phyloP scores from a whole-genome alignment of 2,888 invertebrate species.

The Xanthostigma xanthostigma region DNA sequence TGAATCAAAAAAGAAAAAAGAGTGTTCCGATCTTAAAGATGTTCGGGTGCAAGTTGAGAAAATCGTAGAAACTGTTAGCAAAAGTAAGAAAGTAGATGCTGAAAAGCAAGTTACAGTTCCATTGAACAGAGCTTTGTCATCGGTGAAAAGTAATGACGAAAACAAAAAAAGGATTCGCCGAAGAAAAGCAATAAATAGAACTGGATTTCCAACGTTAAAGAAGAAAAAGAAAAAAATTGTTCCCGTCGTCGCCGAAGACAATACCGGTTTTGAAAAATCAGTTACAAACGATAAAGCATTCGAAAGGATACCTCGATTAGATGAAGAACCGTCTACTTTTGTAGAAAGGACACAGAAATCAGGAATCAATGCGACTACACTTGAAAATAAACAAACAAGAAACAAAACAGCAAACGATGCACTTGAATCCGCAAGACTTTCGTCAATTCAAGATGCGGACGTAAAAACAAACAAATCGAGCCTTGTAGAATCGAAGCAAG shows the following conservation, averaged over 20 bases:
- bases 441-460: background rate
- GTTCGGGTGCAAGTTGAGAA: slow-evolving; percentile 32
- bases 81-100: slow-evolving; percentile 7
- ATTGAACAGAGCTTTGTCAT: slow-evolving; percentile 7
- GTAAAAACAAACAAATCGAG: background rate
- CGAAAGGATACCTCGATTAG: slow-evolving; percentile 53
- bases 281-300: slow-evolving; percentile 23
- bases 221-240: slow-evolving; percentile 58
- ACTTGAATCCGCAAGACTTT: background rate
- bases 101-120: slow-evolving; percentile 15
- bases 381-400: background rate
- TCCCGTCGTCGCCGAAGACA: slow-evolving; percentile 10
- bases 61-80: slow-evolving; percentile 19
- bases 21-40: slow-evolving; percentile 10
- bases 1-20: slow-evolving; percentile 21
- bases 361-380: background rate
- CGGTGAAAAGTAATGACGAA: background rate
- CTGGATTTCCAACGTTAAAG: slow-evolving; percentile 74
- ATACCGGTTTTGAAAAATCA: background rate
- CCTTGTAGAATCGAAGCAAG: background rate
- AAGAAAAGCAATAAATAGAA: slow-evolving; percentile 68
- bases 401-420: background rate
- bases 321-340: slow-evolving; percentile 51
- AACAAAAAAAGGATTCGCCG: slow-evolving; percentile 34
- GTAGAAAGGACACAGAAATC: slow-evolving; percentile 37